Conservation (phyloP, 2,888 invertebrate species). For the Apotomis capreana region DNA sequence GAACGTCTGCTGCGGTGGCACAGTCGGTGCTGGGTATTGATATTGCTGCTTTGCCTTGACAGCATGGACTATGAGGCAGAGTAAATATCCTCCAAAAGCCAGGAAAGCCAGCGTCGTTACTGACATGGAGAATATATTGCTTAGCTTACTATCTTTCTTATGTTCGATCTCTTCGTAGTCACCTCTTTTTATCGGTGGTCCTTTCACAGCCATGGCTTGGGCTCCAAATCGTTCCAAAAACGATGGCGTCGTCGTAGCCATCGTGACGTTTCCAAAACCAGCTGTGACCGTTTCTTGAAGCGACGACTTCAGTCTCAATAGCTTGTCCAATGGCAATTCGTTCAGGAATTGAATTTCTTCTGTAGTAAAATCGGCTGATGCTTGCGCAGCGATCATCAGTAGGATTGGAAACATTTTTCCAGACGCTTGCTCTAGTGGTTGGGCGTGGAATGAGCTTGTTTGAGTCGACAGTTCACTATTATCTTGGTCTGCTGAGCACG, state of each 20-base stretch:
- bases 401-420: constrained; percentile 57
- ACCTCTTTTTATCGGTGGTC: constrained; percentile 65
- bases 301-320: constrained; percentile 84
- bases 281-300: constrained; percentile 63
- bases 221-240: constrained; percentile 68
- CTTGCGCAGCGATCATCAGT: constrained; percentile 48
- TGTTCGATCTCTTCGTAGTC: constrained; percentile 80
- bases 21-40: constrained; percentile 54
- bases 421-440: constrained; percentile 52
- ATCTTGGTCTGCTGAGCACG: constrained; percentile 70
- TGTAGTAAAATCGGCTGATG: constrained; percentile 56
- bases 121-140: constrained; percentile 89
- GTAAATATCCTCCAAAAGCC: constrained; percentile 92
- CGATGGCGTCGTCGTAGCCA: constrained; percentile 51
- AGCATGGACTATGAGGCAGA: constrained; percentile 90
- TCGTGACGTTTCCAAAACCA: constrained; percentile 61
- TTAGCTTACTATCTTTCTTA: constrained; percentile 84
- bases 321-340: constrained; percentile 87
- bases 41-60: constrained; percentile 85
- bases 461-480: constrained; percentile 51
- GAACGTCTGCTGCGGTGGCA: constrained; percentile 62
- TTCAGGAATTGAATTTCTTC: constrained; percentile 83
- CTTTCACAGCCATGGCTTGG: constrained; percentile 72
- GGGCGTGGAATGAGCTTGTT: constrained; percentile 51
- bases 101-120: constrained; percentile 91